Evolutionary conservation across 2,888 invertebrate species (phyloP).

Genomic region (Lathronympha strigana): DNA sequence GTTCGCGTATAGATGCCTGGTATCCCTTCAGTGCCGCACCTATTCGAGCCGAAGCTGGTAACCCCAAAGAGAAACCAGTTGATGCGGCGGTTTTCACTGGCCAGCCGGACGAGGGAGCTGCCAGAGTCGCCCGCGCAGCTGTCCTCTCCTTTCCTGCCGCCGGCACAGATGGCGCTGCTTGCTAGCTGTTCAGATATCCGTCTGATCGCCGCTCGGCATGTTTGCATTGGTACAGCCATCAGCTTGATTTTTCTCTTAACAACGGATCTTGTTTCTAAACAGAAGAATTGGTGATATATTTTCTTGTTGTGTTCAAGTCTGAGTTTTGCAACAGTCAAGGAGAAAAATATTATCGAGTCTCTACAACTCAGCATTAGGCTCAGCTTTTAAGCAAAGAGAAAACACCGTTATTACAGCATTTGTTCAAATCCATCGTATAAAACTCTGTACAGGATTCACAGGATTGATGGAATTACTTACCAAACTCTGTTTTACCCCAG

Average conservation of each 20-base stretch:
- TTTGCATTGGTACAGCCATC: constrained; percentile 55
- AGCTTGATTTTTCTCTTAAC: constrained; percentile 68
- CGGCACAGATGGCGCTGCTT: constrained; percentile 78
- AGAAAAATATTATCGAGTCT: too few relatives aligned
- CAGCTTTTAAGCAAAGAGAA: too few relatives aligned
- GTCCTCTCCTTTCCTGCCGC: constrained; percentile 77
- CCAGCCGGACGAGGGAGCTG: constrained; percentile 76
- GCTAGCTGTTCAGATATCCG: constrained; percentile 51
- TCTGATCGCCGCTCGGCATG: constrained; percentile 54
- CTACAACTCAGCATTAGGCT: too few relatives aligned
- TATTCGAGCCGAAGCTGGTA: constrained; percentile 59
- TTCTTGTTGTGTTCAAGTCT: too few relatives aligned
- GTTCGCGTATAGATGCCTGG: constrained; percentile 87
- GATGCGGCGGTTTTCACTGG: constrained; percentile 52
- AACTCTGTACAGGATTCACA: background rate
- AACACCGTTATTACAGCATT: too few relatives aligned
- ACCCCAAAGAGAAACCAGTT: constrained; percentile 81
- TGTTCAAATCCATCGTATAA: too few relatives aligned
- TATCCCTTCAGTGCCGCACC: constrained; percentile 65
- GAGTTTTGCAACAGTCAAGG: too few relatives aligned
- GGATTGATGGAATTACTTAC: constrained; percentile 53
- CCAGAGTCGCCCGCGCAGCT: constrained; percentile 86
- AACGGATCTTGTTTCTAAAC: constrained; percentile 49
- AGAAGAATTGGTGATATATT: constrained; percentile 2
- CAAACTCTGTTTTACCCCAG: constrained; percentile 86